Evolutionary conservation across 2,113 vertebrate genomes (phyloP), one percentile per base, ranked within the genome.

Genomic region (Ptilonorhynchus violaceus): DNA sequence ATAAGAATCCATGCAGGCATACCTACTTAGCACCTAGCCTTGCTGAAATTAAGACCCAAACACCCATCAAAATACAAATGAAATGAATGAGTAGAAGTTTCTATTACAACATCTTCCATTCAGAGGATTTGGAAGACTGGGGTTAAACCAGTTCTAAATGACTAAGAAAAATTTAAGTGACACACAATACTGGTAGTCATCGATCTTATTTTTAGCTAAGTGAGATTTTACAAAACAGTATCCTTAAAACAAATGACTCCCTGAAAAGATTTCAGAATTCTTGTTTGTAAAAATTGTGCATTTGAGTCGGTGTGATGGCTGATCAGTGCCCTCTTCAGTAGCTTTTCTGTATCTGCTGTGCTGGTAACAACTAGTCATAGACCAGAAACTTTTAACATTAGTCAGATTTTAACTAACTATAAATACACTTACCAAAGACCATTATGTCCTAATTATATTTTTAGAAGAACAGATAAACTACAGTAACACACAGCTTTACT

Each of bases 321-420:
- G 67, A 49, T 50, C 56, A 87, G 37, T 79, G 85, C 75, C 92
- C 94, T 89, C 94, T 95, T 88, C 82, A 93, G 95, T 84, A 75
- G 4, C 5, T 55, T 90, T 83, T 52, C 66, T 67, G 27, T 20
- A 64, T 24, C 58, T 81, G 53, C 50, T 78, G 23, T 21, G 27
- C n/a, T n/a, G 25, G 11, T 50, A 86, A 76, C 15, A 62, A 62
- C 22, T 25, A 66, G 31, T 33, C 56, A 63, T 4, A 46, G 12
- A 63, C 24, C 14, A 87, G 47, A 80, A 78, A 68, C 18, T 30
- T 66, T 23, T 7, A 70, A 70, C 11, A 21, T 60, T 30, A 64
- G 13, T 20, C 27, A 82, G 52, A 25, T 59, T 81, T 70, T 66
- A 88, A 35, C 18, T 56, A 67, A 52, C 23, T 56, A 53, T 27